Base-by-base conservation (phyloP, 2,113 vertebrate genomes). In the Canis aureus region DNA sequence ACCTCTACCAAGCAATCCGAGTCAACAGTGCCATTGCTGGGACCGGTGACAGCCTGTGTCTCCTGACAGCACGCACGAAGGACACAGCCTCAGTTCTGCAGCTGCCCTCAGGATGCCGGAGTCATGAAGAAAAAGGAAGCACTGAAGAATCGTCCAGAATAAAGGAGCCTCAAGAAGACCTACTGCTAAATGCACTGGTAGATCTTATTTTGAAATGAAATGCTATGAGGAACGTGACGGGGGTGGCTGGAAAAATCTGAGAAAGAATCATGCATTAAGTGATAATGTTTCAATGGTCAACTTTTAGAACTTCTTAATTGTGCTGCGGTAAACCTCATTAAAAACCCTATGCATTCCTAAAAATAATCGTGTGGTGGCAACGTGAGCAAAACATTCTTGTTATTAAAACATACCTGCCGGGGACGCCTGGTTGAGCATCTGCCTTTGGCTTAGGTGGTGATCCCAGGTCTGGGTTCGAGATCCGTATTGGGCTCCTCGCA, bases 1-100 rank as follows among this genome's bases (percentile, higher is more conserved):
- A 1, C 6, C 35, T 15, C 2, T 0, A 2, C 51, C 38, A 22
- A 32, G 67, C 27, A 2, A 4, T 9, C n/a, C 11, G 7, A 38
- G 8, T 8, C 25, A 3, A 2, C 1, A 0, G 60, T 11, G 0
- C 49, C 49, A 1, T 1, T 0, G 7, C 11, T 0, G 29, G 20
- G 60, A 12, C 25, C 2, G 2, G 43, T 9, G 64, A 25, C 19
- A 2, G 13, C n/a, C 0, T 0, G 8, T 2, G 23, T 8, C 71
- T 79, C 27, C 43, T 32, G 60, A n/a, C 9, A 10, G 10, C 66
- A 16, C 0, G 2, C 15, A 15, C 16, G 32, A 3, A 10, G 53
- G 27, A 53, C 15, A 0, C 3, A 20, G 22, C 51, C 51, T 13
- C 53, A 0, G 8, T 51, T 17, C 17, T 1, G 6, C 32, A 5